Evolutionary conservation across 2,888 invertebrate species (phyloP), one percentile per base, ranked within the genome.

Genomic region (Oscheius myriophilus): DNA sequence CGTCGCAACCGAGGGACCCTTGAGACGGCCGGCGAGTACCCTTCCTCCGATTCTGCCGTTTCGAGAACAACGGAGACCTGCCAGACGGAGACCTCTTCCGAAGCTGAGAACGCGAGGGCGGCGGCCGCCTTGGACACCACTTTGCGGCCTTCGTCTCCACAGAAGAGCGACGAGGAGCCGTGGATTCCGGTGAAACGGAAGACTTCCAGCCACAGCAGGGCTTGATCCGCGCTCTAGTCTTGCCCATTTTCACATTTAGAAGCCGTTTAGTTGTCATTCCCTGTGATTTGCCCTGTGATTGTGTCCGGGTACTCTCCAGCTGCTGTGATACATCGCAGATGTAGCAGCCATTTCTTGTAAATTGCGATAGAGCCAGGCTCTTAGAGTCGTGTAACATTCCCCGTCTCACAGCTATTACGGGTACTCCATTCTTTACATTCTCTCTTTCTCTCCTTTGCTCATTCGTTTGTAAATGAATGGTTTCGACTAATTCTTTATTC

Each of bases 21-120:
- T 42, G n/a, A n/a, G n/a, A n/a, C n/a, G n/a, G 1, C 23, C 6
- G 11, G 25, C 16, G 41, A 58, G 6, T 51, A 58, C 57, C 49
- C 49, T 11, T 58, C 58, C 25, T 67, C 58, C 11, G 67, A 67
- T 45, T 58, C 67, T 6, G 58, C 67, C 21, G 58, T 58, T n/a
- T 58, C 67, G 9, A n/a, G 55, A 18, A 55, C 58, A 43, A 58
- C 66, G 51, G n/a, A n/a, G n/a, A 33, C 63, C 9, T 58, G 51
- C 46, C 67, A 42, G 39, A 58, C 67, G 6, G 67, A 57, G 49
- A 67, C 67, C 16, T 58, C 58, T 7, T 67, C 67, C 18, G 67
- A 67, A 58, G 67, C 67, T 11, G 67, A 67, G 42, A 61, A 49
- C 49, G 46, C 61, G 9, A n/a, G 49, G n/a, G 12, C 49, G 18